phyloP scores from a whole-genome alignment of 2,113 vertebrate species.

The Phaetusa simplex region DNA sequence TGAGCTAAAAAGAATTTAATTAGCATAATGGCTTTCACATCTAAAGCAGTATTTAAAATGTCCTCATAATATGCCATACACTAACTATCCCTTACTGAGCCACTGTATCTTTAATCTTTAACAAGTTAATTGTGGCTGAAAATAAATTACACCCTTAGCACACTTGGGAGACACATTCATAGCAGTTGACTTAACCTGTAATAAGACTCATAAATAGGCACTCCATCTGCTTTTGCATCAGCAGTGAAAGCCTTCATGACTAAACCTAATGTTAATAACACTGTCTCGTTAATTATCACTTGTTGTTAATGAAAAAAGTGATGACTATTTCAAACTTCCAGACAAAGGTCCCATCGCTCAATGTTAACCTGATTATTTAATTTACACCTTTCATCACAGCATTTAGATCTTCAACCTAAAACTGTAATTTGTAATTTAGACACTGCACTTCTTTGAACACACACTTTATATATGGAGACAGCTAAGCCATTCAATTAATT shows the following conservation, averaged over 20 bases:
- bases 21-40: slow-evolving; percentile 36
- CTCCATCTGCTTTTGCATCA: slow-evolving; percentile 77
- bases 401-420: slow-evolving; percentile 69
- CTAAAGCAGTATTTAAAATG: neutral
- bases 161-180: slow-evolving; percentile 71
- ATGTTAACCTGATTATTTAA: slow-evolving; percentile 76
- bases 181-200: slow-evolving; percentile 71
- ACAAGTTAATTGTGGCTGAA: slow-evolving; percentile 54
- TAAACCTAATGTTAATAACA: slow-evolving; percentile 75
- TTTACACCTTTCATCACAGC: slow-evolving; percentile 73
- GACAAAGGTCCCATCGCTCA: slow-evolving; percentile 74
- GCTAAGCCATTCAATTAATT: neutral
- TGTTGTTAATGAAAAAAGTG: slow-evolving; percentile 71
- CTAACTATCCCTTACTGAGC: neutral
- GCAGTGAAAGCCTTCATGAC: slow-evolving; percentile 60
- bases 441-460: neutral
- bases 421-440: slow-evolving; percentile 69
- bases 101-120: slow-evolving; percentile 45
- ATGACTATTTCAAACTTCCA: slow-evolving; percentile 73
- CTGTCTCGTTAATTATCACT: slow-evolving; percentile 76
- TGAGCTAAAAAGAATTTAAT: slow-evolving; percentile 1
- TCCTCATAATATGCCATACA: neutral
- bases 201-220: slow-evolving; percentile 64
- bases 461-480: neutral
- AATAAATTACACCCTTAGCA: slow-evolving; percentile 72